Conservation (phyloP, 64 coral and sea anemone species). For the Dendronephthya gigantea region DNA sequence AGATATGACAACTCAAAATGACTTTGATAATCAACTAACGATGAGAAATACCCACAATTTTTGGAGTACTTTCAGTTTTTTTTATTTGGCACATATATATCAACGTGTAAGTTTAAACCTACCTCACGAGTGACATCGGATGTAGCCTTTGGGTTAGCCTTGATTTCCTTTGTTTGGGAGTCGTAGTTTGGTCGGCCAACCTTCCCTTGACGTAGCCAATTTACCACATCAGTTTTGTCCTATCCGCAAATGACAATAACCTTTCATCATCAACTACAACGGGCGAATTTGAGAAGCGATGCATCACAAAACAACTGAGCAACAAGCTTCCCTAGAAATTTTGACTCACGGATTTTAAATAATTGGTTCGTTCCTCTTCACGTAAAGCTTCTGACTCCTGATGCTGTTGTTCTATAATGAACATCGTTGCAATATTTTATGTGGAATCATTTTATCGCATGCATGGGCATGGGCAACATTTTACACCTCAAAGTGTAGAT, state of each 20-base stretch:
- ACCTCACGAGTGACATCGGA: conserved; percentile 9
- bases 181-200: conserved; percentile 12
- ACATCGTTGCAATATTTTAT: too few species aligned
- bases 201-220: background rate
- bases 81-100: background rate
- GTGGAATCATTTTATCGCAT: too few species aligned
- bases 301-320: too few species aligned
- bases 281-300: too few species aligned
- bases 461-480: too few species aligned
- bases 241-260: background rate
- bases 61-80: background rate
- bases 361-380: conserved; percentile 3
- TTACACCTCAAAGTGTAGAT: too few species aligned
- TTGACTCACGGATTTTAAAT: background rate
- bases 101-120: background rate
- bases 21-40: too few species aligned
- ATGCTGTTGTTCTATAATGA: background rate
- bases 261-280: too few species aligned
- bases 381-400: background rate
- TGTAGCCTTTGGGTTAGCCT: background rate
- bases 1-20: too few species aligned
- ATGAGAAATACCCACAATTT: too few species aligned
- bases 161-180: background rate
- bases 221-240: background rate
- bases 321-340: background rate